Evolutionary conservation across 2,797 vertebrate genomes (phyloP), one percentile per base, ranked within the genome.

Genomic region (Neosilurus hyrtlii): DNA sequence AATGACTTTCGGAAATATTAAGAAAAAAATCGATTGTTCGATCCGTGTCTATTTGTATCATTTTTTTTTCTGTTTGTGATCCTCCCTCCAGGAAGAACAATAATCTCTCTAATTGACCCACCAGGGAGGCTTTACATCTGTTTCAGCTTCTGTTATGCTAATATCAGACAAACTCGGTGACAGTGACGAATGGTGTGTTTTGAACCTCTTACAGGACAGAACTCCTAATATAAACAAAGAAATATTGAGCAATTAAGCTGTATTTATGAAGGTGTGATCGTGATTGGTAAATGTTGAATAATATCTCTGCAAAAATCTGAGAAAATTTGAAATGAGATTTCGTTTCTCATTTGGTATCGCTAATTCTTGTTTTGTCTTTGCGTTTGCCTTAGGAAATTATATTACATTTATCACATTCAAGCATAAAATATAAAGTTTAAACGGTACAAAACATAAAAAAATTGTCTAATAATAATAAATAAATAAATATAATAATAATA

Each of bases 21-120:
- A 92, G 93, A 89, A 88, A 91, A 93, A 63, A 95, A 97, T 97
- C 96, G 93, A 97, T 99, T 95, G 89, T 94, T 96, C 96, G 96
- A 94, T 95, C 95, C 95, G 91, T 94, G 94, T 96, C 94, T 94
- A 94, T 96, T 95, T 96, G 95, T 95, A 95, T 93, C 94, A 90
- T 93, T 91, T 95, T 95, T 95, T 73, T 94, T 95, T 94, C 85
- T 86, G 93, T 92, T 93, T 94, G 90, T 96, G 96, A 97, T 97
- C 96, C 96, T 95, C 95, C 96, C 96, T 96, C 94, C 91, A 98
- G 96, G 96, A 97, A 96, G 94, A 97, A 97, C 97, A 96, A 98
- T 99, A 97, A 99, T 99, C 97, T 98, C 96, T 96, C 96, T 99
- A 99, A 99, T 98, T 99, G 96, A 97, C 95, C 96, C 97, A 98